Evolutionary conservation across 2,797 vertebrate genomes (phyloP).

Genomic region (Hypotaenidia okinawae): DNA sequence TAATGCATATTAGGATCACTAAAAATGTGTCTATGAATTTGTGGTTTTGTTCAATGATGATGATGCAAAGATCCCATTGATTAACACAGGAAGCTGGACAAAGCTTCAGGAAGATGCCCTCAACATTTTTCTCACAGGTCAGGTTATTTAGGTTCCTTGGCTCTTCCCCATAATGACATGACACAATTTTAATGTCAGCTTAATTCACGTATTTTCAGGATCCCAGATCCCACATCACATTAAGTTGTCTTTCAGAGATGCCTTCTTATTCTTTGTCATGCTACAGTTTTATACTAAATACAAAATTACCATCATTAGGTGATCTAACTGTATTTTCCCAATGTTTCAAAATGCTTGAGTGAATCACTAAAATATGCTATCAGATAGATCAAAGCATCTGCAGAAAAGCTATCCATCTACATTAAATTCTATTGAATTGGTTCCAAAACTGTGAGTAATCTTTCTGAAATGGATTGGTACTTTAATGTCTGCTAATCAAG

Average conservation of each 20-base stretch:
- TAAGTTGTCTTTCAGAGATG: not conserved
- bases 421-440: not conserved
- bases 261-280: not conserved
- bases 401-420: not conserved
- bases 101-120: not conserved
- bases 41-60: not conserved
- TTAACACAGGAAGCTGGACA: not conserved
- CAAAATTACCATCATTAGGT: not conserved
- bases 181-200: not conserved
- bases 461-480: not conserved
- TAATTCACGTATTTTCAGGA: not conserved
- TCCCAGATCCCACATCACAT: not conserved
- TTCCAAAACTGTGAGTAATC: constrained; percentile 24
- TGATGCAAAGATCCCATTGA: not conserved
- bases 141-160: not conserved
- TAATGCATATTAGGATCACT: not conserved
- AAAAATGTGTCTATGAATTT: not conserved
- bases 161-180: not conserved
- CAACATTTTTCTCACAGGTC: not conserved
- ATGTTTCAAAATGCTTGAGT: constrained; percentile 19
- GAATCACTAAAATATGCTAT: not conserved
- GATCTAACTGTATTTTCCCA: constrained; percentile 24
- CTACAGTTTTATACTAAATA: not conserved
- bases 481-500: not conserved
- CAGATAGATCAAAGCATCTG: constrained; percentile 29